phyloP scores from a whole-genome alignment of 53 echinoderm and acorn worm genomes.

The Echinometra lucunter region DNA sequence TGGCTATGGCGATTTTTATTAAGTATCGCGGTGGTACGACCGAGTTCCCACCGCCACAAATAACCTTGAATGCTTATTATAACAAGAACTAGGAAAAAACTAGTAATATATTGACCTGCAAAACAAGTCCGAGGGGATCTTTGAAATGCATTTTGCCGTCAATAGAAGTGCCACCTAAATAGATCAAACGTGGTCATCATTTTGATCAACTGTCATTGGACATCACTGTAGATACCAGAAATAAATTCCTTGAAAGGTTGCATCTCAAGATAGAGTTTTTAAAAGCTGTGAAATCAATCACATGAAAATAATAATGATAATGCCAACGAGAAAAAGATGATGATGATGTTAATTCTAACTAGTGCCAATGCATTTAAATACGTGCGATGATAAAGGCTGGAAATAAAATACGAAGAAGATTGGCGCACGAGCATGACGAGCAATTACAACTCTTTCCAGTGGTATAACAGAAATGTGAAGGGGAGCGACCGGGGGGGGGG shows the following conservation, averaged over 20 bases:
- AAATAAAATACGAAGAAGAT: no score
- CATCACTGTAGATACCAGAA: not conserved
- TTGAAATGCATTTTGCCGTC: not conserved
- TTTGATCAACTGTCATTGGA: not conserved
- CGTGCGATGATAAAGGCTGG: not conserved
- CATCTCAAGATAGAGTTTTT: no score
- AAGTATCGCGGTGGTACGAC: not conserved
- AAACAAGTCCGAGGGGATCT: not conserved
- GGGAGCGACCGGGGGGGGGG: no score
- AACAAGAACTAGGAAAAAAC: not conserved
- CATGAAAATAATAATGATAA: no score
- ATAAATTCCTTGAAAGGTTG: no score
- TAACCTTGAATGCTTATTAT: not conserved
- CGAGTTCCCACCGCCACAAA: not conserved
- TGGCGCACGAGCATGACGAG: no score
- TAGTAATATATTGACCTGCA: not conserved
- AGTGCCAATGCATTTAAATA: no score
- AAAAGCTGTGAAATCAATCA: no score
- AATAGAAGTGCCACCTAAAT: not conserved
- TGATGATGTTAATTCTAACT: no score
- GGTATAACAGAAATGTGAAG: no score
- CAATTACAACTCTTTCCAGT: no score
- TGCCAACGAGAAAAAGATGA: no score
- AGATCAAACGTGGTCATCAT: slow-evolving; percentile 12
- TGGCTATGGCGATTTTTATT: slow-evolving; percentile 14